These are phyloP conservation scores for Drosophila cracens DNA, from an alignment of 2,888 invertebrate genomes.

Conservation along the genomic window DNA sequence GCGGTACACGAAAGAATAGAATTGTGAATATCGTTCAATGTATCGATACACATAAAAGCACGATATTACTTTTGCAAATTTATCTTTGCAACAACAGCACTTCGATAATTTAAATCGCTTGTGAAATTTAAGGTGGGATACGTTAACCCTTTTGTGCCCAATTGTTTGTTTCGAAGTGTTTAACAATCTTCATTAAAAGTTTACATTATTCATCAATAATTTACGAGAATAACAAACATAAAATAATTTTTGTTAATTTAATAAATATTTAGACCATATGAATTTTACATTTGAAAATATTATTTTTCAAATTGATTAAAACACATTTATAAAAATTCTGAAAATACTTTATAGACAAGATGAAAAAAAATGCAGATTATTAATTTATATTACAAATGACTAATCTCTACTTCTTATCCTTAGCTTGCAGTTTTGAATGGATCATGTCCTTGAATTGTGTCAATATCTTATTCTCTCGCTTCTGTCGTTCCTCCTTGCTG, in stretches of 20 bases:
- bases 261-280: background rate
- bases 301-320: background rate
- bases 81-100: background rate
- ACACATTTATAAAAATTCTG: background rate
- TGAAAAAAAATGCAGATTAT: background rate
- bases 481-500: slow-evolving; percentile 98
- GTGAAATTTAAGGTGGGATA: background rate
- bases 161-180: background rate
- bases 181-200: background rate
- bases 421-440: slow-evolving; percentile 88
- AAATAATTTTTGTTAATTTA: background rate
- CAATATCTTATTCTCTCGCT: slow-evolving; percentile 97
- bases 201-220: background rate
- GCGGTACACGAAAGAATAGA: slow-evolving; percentile 17
- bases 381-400: background rate
- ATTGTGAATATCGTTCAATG: slow-evolving; percentile 5
- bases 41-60: slow-evolving; percentile 25
- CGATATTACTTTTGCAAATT: background rate
- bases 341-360: background rate
- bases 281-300: background rate
- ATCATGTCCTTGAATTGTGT: slow-evolving; percentile 97
- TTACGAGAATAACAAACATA: background rate
- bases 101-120: background rate
- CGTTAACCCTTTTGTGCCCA: background rate
- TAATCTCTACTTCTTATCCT: slow-evolving; percentile 77